phyloP scores from a whole-genome alignment of 2,113 vertebrate species.

The Heloderma charlesbogerti region DNA sequence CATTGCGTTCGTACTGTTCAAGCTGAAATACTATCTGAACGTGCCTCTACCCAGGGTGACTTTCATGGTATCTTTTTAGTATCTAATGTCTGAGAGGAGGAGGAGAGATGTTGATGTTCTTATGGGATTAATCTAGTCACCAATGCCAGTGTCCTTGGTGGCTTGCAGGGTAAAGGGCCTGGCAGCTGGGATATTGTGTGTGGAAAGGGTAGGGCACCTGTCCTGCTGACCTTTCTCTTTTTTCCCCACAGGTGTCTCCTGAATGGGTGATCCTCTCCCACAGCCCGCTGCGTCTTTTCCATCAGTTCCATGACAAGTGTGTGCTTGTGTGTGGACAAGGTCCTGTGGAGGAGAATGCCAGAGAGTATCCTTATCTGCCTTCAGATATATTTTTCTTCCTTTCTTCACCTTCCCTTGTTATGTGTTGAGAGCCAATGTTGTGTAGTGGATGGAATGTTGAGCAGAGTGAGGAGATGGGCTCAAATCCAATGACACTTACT shows the following conservation, averaged over 20 bases:
- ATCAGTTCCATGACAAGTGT: conserved; percentile 83
- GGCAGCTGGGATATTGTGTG: accelerated
- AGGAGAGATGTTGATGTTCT: neutral
- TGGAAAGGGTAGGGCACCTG: accelerated
- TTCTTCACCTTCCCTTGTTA: neutral
- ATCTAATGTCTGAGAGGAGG: neutral
- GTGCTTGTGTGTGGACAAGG: conserved; percentile 94
- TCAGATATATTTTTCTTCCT: accelerated
- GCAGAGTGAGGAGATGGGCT: neutral
- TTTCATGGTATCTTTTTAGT: neutral
- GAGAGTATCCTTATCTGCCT: conserved; percentile 86
- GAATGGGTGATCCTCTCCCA: conserved; percentile 95
- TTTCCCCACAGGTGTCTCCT: conserved; percentile 84
- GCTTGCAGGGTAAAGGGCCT: accelerated
- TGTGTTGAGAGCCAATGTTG: neutral
- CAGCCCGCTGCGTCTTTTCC: conserved; percentile 92
- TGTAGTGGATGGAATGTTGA: neutral
- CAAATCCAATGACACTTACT: neutral
- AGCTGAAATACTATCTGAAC: neutral
- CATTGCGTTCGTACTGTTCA: neutral
- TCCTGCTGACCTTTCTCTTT: accelerated
- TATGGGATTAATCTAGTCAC: neutral
- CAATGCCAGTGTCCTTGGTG: accelerated
- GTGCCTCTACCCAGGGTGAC: no score
- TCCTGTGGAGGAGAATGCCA: conserved; percentile 87